Evolutionary conservation across 2,888 invertebrate species (phyloP).

Genomic region (Aleiodes testaceus): DNA sequence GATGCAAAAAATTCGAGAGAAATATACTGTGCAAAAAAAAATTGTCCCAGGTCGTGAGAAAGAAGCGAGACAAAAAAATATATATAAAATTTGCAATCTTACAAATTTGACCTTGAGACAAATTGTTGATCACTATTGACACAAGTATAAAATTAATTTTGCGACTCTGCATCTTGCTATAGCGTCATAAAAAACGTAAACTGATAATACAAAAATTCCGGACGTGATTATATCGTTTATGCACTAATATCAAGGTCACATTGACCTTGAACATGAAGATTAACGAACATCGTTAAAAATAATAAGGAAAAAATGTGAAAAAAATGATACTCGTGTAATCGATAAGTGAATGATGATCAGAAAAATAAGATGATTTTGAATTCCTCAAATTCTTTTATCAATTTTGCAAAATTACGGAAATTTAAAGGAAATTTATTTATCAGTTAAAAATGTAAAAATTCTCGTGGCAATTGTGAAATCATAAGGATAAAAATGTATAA

Average conservation of each 20-base stretch:
- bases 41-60: slow-evolving; percentile 52
- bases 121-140: background rate
- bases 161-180: background rate
- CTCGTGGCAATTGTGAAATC: background rate
- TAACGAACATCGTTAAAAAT: background rate
- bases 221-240: slow-evolving; percentile 32
- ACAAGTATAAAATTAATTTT: background rate
- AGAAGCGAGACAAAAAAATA: background rate
- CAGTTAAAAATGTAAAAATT: slow-evolving; percentile 3
- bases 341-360: background rate
- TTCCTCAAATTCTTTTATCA: background rate
- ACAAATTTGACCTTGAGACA: slow-evolving; percentile 29
- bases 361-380: background rate
- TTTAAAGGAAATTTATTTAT: slow-evolving; percentile 14
- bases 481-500: background rate
- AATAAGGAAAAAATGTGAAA: background rate
- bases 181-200: background rate
- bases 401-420: no score
- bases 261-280: slow-evolving; percentile 30
- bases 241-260: slow-evolving; percentile 31
- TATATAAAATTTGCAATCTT: background rate
- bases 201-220: slow-evolving; percentile 37
- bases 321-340: background rate
- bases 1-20: background rate
- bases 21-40: background rate